Conservation (phyloP, 2,797 vertebrate species). For the Channa striata region DNA sequence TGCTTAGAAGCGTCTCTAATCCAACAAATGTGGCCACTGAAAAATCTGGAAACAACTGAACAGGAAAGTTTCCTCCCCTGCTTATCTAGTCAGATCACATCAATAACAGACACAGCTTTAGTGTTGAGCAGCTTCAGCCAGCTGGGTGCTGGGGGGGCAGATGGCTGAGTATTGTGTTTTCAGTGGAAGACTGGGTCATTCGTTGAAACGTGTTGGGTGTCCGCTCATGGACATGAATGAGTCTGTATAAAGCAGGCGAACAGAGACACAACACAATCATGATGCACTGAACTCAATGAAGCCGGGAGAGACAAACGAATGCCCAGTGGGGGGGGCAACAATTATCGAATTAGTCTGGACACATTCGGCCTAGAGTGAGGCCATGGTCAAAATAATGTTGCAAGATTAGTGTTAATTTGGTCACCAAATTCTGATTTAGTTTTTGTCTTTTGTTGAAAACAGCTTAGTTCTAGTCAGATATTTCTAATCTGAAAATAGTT, state of each 20-base stretch:
- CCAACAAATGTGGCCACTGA: background rate
- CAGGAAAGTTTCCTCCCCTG: background rate
- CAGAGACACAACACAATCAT: slow-evolving; percentile 17
- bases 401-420: too few species aligned
- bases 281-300: slow-evolving; percentile 29
- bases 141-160: slow-evolving; percentile 41
- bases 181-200: too few species aligned
- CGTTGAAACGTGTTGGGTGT: slow-evolving; percentile 25
- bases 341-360: slow-evolving; percentile 30
- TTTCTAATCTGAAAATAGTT: too few species aligned
- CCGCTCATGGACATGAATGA: slow-evolving; percentile 57
- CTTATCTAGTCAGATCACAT: slow-evolving; percentile 39
- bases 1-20: background rate
- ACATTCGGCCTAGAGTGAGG: slow-evolving; percentile 3
- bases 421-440: too few species aligned
- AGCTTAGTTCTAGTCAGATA: too few species aligned
- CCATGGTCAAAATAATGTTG: too few species aligned
- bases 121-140: slow-evolving; percentile 41
- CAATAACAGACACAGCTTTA: slow-evolving; percentile 49
- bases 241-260: slow-evolving; percentile 21
- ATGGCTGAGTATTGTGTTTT: slow-evolving; percentile 39
- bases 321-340: slow-evolving; percentile 4
- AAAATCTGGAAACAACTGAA: background rate
- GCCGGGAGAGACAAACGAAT: slow-evolving; percentile 18
- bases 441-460: too few species aligned